Base-by-base conservation (phyloP, 2,888 invertebrate species). In the Phytoseiulus persimilis region DNA sequence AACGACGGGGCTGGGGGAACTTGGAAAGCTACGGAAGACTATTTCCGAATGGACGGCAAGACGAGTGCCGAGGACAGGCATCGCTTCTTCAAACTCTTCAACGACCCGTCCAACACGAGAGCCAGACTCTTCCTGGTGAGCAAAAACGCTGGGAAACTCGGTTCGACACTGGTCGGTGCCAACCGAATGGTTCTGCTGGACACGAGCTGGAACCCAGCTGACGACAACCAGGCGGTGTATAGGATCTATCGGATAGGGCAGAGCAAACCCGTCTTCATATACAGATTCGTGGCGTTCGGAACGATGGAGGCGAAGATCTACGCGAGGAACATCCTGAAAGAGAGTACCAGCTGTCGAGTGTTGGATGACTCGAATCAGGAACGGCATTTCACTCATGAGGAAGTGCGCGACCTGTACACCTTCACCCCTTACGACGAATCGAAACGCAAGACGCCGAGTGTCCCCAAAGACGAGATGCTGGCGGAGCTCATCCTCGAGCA, bases 251-350 rank as follows among this genome's bases (percentile, higher is more conserved):
- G 99, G 90, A 99, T 99, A 93, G 99, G 99, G 0, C 99, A 99
- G 93, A 95, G 95, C 91, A 99, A 99, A 92, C 98, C 99, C 0
- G 97, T 97, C 92, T 99, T 98, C 92, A 95, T 99, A 89, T 99
- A 99, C 93, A 94, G 99, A 91, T 96, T 99, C 92, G 94, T 99
- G 45, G 97, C 98, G 90, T 95, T 94, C 95, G 98, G 98, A 31
- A 97, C 98, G 45, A 98, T 99, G 98, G 99, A 99, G 92, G 98
- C 98, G 93, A 97, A 98, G 92, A 96, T 99, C 89, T 99, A 99
- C 93, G 98, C 98, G 93, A 95, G 98, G 0, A 99, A 99, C 93
- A 97, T 99, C 89, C 96, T 96, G 0, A 98, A 98, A 93, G 95
- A 97, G 92, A 97, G 98, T 0, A 95, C 98, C 90, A 96, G 98